Conservation (phyloP, 1,140 invertebrate genomes). For the Kradibia gibbosae region DNA sequence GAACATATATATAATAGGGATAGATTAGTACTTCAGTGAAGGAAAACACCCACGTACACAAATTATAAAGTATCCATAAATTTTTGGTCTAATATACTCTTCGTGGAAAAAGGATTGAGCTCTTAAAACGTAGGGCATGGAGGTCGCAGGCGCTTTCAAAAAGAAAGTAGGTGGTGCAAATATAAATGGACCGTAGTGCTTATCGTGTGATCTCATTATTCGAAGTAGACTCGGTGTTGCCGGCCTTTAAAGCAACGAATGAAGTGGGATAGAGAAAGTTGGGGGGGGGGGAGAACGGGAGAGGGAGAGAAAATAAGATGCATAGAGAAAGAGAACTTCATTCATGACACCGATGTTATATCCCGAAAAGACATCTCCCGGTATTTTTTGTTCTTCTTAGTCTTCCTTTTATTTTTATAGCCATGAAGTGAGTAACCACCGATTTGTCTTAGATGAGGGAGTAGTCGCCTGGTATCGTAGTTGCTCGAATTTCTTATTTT, state of each 20-base stretch:
- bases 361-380: conserved; percentile 61
- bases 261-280: neutral
- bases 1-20: too few relatives aligned
- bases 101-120: conserved; percentile 44
- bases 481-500: neutral
- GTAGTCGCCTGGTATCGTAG: conserved; percentile 55
- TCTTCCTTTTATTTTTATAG: neutral
- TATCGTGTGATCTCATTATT: conserved; percentile 65
- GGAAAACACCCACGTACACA: neutral
- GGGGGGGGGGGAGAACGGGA: conserved; percentile 19
- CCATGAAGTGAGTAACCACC: conserved; percentile 23
- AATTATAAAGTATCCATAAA: neutral
- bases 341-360: conserved; percentile 59
- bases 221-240: neutral
- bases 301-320: neutral
- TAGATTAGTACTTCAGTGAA: too few relatives aligned
- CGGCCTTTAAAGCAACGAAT: conserved; percentile 5
- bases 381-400: neutral
- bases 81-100: conserved; percentile 24
- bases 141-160: neutral
- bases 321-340: conserved; percentile 61
- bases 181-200: conserved; percentile 61
- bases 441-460: conserved; percentile 57
- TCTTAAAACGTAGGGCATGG: conserved; percentile 52
- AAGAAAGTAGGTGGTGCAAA: conserved; percentile 61